These are phyloP conservation scores for Champsocephalus gunnari DNA, from an alignment of 2,797 vertebrate species.

Conservation along the genomic window DNA sequence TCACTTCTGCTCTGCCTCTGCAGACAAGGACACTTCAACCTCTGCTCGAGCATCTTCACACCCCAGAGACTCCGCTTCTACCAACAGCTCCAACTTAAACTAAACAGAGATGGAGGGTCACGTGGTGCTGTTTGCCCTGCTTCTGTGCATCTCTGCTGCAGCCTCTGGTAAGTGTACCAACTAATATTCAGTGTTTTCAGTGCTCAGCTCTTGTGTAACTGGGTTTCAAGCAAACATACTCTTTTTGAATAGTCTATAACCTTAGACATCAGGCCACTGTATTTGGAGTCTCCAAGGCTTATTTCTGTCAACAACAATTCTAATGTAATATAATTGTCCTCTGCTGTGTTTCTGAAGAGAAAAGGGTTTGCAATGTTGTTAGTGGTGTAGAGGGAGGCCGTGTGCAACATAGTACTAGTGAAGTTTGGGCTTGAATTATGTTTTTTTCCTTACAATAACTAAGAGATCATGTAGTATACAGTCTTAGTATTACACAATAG, in stretches of 20 bases:
- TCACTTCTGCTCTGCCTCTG: slow-evolving; percentile 44
- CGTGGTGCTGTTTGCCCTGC: slow-evolving; percentile 42
- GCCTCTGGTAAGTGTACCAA: slow-evolving; percentile 73
- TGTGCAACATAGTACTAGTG: slow-evolving; percentile 17
- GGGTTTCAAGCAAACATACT: background rate
- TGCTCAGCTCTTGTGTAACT: background rate
- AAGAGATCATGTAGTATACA: background rate
- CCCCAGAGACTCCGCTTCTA: slow-evolving; percentile 45
- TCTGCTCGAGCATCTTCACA: slow-evolving; percentile 33
- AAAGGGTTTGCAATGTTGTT: too few species aligned
- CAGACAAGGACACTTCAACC: slow-evolving; percentile 55
- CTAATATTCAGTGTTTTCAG: slow-evolving; percentile 4
- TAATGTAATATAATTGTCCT: slow-evolving; percentile 35
- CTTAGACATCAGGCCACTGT: background rate
- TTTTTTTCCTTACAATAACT: slow-evolving; percentile 18
- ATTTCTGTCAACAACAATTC: slow-evolving; percentile 35
- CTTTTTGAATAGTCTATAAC: slow-evolving; percentile 6
- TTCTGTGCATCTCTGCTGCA: slow-evolving; percentile 64
- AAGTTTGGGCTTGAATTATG: slow-evolving; percentile 12
- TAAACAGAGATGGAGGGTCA: slow-evolving; percentile 72
- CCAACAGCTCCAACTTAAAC: slow-evolving; percentile 26
- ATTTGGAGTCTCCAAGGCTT: slow-evolving; percentile 10
- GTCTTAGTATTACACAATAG: slow-evolving; percentile 1
- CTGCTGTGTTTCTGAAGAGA: background rate
- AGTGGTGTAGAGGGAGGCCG: slow-evolving; percentile 2